Conservation (phyloP, 2,113 vertebrate genomes). For the Eulemur rufifrons region DNA sequence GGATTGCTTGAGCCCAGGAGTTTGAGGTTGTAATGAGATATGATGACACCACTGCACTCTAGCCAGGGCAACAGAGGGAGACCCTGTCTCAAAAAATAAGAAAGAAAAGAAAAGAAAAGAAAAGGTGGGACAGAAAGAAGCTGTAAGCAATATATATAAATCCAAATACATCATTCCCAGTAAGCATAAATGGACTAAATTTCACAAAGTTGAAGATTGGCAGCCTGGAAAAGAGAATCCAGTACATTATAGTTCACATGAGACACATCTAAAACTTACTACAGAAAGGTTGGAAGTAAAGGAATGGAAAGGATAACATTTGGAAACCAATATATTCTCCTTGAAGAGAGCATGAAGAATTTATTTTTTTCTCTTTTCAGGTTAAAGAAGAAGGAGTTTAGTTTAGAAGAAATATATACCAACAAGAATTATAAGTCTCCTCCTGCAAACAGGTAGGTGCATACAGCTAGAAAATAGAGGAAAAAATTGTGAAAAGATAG, state of each 20-base stretch:
- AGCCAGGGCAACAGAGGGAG: not conserved
- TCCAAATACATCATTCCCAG: not conserved
- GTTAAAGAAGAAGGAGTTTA: constrained; percentile 98
- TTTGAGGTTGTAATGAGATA: not conserved
- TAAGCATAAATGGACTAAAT: not conserved
- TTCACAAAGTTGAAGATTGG: not conserved
- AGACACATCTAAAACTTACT: not conserved
- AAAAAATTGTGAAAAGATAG: not conserved
- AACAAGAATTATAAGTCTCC: constrained; percentile 98
- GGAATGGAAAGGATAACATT: not conserved
- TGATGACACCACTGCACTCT: not conserved
- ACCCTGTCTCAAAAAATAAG: not conserved
- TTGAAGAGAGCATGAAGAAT: not conserved
- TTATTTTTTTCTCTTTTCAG: constrained; percentile 83
- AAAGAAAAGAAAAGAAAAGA: not conserved
- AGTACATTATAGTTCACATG: not conserved
- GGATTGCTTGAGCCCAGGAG: not conserved
- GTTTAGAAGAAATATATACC: constrained; percentile 98
- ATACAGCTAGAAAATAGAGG: not conserved
- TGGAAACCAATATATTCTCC: not conserved
- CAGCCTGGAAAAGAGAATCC: not conserved
- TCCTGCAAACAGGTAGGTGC: constrained; percentile 90
- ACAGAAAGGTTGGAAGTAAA: not conserved
- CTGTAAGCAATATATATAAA: not conserved
- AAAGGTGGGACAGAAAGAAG: not conserved